A percentile compares a stretch with the other conserved stretches of the same genome.
phyloP scores from a whole-genome alignment of 1,140 invertebrate species.

The Apis dorsata region DNA sequence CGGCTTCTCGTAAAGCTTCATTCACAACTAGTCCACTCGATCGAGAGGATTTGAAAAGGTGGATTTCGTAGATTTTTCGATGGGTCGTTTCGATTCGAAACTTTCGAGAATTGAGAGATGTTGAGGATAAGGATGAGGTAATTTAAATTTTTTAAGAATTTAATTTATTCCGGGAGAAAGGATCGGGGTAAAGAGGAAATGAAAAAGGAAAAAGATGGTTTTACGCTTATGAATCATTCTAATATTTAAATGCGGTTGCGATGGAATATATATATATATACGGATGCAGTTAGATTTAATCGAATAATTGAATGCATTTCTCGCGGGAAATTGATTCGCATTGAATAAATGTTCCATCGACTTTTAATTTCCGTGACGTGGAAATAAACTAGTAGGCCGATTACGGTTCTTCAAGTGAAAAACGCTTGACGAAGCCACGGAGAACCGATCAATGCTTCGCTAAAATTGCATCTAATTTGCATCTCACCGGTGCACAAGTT shows the following conservation, averaged over 20 bases:
- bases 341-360: neutral
- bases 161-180: neutral
- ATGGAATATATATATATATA: neutral
- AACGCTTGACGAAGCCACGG: neutral
- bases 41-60: neutral
- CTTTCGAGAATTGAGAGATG: too few species aligned
- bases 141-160: neutral
- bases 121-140: too few species aligned
- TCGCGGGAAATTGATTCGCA: neutral
- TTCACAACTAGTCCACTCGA: conserved; percentile 50
- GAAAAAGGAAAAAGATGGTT: neutral
- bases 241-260: too few species aligned
- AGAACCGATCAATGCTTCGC: neutral
- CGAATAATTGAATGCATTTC: neutral
- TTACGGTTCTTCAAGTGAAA: neutral
- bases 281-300: neutral
- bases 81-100: neutral
- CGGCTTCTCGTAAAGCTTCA: conserved; percentile 57
- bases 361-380: conserved; percentile 19
- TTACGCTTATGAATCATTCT: neutral
- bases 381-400: neutral
- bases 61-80: too few species aligned
- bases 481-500: neutral
- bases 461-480: neutral
- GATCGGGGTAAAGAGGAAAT: too few species aligned